Evolutionary conservation across 35 echinoderm and acorn worm species (phyloP), one percentile per base, ranked within the genome.

Genomic region (Apostichopus parvimensis): DNA sequence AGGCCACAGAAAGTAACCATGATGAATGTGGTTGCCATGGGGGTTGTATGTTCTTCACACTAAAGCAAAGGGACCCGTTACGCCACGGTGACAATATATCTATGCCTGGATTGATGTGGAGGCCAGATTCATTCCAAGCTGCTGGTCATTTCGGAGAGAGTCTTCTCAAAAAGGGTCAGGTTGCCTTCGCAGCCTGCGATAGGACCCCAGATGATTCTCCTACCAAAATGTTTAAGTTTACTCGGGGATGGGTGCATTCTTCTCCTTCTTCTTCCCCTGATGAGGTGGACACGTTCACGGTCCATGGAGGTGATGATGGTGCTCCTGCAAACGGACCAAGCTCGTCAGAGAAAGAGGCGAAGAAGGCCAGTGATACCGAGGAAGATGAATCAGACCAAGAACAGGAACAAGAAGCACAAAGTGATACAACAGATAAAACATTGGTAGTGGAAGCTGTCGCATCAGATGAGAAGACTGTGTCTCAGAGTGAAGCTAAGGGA

Each of bases 21-120:
- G 78, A 18, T 18, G 66, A 76, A 77, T 98, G 97, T 93, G 97
- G 97, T 8, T 98, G 97, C 80, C 97, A 92, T 9, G 97, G 97
- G 0, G 97, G 97, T 8, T 98, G 97, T 77, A 65, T 90, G 6
- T 98, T 98, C 82, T 98, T 98, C 88, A 90, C 78, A 8, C 66
- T 91, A 18, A 95, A 93, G 65, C 7, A 75, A 22, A 15, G 93
- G 87, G 59, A 88, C 80, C 28, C 81, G 61, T 20, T 95, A 86
- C 96, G 56, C 85, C 83, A 89, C 75, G 89, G 83, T 92, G 18
- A 73, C 18, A 10, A 24, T 79, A 13, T 91, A 86, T 25, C 77
- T 54, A 25, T 73, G 75, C 58, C 93, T 6, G 91, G 91, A 60
- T 56, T 87, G 55, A 83, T 75, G 55, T 95, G 91, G 21, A 66